Evolutionary conservation across 2,888 invertebrate species (phyloP).

Genomic region (Lasioglossum oenotherae): DNA sequence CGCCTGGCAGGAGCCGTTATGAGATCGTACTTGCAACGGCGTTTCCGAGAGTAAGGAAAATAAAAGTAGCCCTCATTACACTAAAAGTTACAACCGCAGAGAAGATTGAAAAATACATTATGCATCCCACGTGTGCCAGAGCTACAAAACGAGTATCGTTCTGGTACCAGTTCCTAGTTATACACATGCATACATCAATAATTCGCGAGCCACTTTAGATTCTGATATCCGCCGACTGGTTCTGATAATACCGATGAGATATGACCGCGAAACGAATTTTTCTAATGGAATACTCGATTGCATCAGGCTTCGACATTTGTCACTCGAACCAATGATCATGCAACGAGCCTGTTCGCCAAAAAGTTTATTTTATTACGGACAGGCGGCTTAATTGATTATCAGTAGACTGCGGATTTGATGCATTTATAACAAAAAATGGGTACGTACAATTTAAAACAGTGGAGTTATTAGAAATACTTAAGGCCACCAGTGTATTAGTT

Average conservation of each 20-base stretch:
- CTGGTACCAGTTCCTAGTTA: conserved; percentile 19
- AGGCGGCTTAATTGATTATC: background rate
- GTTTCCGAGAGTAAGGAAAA: conserved; percentile 13
- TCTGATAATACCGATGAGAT: conserved; percentile 13
- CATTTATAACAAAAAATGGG: too few relatives aligned
- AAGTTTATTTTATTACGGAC: background rate
- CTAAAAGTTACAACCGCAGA: conserved; percentile 28
- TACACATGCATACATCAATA: conserved; percentile 15
- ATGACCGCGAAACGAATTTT: background rate
- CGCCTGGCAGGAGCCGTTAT: conserved; percentile 13
- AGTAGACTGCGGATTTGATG: too few relatives aligned
- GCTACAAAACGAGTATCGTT: conserved; percentile 8
- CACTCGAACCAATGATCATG: background rate
- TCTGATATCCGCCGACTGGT: background rate
- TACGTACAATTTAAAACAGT: too few relatives aligned
- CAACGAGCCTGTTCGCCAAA: background rate
- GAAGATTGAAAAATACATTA: conserved; percentile 47
- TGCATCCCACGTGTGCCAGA: conserved; percentile 12
- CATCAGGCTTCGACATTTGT: background rate
- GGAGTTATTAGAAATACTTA: too few relatives aligned
- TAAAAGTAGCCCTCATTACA: conserved; percentile 15
- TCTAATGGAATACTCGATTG: background rate
- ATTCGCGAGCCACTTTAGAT: conserved; percentile 12
- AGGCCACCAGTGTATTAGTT: too few relatives aligned
- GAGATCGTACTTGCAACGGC: conserved; percentile 17